These are phyloP conservation scores for Xylocopa sonorina DNA, from an alignment of 1,140 invertebrate genomes.

Conservation along the genomic window DNA sequence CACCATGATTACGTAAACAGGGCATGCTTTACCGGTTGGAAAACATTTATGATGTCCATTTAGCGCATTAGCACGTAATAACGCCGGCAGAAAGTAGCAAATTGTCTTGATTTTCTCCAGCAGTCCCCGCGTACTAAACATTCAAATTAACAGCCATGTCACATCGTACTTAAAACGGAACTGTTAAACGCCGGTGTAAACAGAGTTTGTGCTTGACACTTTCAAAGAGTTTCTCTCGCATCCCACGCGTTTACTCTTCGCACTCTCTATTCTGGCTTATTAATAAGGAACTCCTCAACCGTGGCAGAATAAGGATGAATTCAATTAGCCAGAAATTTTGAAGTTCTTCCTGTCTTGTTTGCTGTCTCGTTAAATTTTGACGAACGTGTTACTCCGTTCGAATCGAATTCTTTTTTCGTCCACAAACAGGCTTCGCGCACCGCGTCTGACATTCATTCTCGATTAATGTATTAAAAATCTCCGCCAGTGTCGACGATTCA, in stretches of 20 bases:
- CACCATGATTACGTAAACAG: neutral
- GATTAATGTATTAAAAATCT: conserved; percentile 7
- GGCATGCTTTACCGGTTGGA: neutral
- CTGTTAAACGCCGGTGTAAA: neutral
- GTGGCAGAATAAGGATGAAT: too few species aligned
- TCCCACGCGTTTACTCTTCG: too few species aligned
- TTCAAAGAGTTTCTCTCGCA: neutral
- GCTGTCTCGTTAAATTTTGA: too few species aligned
- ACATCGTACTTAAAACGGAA: neutral
- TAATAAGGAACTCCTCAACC: too few species aligned
- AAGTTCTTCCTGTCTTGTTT: too few species aligned
- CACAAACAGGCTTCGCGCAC: neutral
- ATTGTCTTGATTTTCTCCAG: conserved; percentile 3
- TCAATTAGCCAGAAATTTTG: too few species aligned
- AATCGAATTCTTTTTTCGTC: too few species aligned
- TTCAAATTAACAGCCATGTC: conserved; percentile 1
- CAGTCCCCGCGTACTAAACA: neutral
- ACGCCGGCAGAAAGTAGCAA: neutral
- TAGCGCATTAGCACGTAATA: neutral
- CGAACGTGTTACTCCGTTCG: too few species aligned
- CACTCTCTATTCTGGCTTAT: too few species aligned
- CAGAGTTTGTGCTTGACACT: neutral
- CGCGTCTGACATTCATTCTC: neutral
- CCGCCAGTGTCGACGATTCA: neutral
- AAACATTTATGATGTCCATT: neutral